A percentile compares a stretch with the other conserved stretches of the same genome.
phyloP scores from a whole-genome alignment of 2,797 vertebrate species.

The Alcedo atthis region DNA sequence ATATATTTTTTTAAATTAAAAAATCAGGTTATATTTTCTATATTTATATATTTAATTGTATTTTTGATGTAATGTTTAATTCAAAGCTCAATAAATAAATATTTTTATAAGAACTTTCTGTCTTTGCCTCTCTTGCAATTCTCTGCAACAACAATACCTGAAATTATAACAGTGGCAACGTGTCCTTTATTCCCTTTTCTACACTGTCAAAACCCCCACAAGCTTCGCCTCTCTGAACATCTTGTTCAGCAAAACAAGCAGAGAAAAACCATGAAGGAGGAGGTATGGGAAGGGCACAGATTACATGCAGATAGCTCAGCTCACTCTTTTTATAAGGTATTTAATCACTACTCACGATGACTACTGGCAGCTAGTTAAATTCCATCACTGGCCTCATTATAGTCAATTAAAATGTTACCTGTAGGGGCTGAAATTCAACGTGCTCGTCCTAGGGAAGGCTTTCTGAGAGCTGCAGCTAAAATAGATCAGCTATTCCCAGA shows the following conservation, averaged over 20 bases:
- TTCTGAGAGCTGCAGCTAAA: not conserved
- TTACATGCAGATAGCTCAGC: not conserved
- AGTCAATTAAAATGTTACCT: not conserved
- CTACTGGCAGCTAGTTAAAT: not conserved
- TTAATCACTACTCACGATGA: not conserved
- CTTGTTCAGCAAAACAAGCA: not conserved
- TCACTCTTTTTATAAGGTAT: not conserved
- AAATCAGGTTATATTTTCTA: not conserved
- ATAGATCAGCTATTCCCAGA: not conserved
- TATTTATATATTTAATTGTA: not conserved
- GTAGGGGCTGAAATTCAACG: not conserved
- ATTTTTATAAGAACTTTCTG: slow-evolving; percentile 41
- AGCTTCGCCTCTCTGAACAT: not conserved
- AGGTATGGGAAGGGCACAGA: not conserved
- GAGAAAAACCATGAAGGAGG: not conserved
- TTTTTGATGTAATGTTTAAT: not conserved
- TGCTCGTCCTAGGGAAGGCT: not conserved
- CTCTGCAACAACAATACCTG: not conserved
- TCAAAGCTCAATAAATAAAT: slow-evolving; percentile 28
- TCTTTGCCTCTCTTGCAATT: not conserved
- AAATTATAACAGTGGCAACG: not conserved
- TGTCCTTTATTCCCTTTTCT: not conserved
- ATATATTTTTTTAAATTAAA: not conserved
- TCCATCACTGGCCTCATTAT: not conserved
- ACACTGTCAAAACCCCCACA: not conserved